Evolutionary conservation across 2,888 invertebrate species (phyloP), one percentile per base, ranked within the genome.

Genomic region (Caenorhabditis sp.): DNA sequence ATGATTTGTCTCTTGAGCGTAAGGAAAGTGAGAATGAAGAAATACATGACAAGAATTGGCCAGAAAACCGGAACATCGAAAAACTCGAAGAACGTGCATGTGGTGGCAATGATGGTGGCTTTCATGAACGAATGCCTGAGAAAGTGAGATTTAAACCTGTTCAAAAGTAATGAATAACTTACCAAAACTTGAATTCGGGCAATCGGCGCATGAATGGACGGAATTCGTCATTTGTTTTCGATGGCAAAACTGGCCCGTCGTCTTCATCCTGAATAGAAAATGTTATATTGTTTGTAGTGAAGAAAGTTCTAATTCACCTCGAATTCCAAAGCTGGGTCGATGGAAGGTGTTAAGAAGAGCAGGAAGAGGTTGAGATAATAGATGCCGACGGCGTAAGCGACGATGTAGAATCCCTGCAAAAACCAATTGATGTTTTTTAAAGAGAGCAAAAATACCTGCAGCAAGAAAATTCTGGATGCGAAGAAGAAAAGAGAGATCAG

Each of bases 1-100:
- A 96, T 98, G 92, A 99, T 99, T 94, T 99, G 99, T 92, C 98
- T 95, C 94, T 98, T 99, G 98, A 99, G 98, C 80, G 99, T 99
- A 93, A 99, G 96, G 94, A 96, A 96, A 94, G 98, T 96, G 89
- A 99, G 94, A 80, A 98, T 97, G 93, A 99, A 96, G 94, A 99
- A 99, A 94, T 99, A 99, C 96, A 99, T 96, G 92, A 99, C 97
- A 93, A 99, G 95, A 92, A 99, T 99, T 82, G 99, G 99, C 99
- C 99, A 99, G 94, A 99, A 99, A 91, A 99, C 99, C 92, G 99
- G 99, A 93, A 99, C 96, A 94, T 99, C 97, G 93, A 98, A 97
- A 91, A 87, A 86, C 92, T 98, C 97, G 93, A 99, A 97, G 93
- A 97, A 96, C 82, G 99, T 99, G 94, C 97, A 97, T 89, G 95